These are phyloP conservation scores for Micrasema longulum DNA, from an alignment of 1,140 invertebrate species.

Conservation along the genomic window DNA sequence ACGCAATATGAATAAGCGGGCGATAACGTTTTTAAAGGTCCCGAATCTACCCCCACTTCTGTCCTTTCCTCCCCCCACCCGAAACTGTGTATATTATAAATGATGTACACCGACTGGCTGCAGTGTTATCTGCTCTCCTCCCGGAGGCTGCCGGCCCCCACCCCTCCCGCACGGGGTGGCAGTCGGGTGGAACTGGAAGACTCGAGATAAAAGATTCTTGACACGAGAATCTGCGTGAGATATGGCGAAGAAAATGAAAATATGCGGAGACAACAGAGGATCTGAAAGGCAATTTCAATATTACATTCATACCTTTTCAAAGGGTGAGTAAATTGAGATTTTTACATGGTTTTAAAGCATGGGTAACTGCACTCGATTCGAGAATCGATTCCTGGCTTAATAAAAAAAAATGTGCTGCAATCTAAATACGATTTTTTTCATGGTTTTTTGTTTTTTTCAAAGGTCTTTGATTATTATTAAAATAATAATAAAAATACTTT, in stretches of 20 bases:
- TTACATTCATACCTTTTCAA: not conserved
- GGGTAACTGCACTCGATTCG: too few relatives aligned
- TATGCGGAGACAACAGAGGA: constrained; percentile 34
- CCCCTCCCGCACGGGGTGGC: constrained; percentile 36
- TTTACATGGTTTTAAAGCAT: too few relatives aligned
- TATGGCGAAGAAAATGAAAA: constrained; percentile 33
- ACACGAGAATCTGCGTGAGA: constrained; percentile 34
- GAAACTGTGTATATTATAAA: constrained; percentile 50
- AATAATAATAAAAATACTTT: too few relatives aligned
- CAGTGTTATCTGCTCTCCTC: constrained; percentile 53
- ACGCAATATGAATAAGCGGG: constrained; percentile 54
- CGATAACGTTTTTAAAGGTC: constrained; percentile 54
- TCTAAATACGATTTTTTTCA: too few relatives aligned
- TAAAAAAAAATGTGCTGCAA: too few relatives aligned
- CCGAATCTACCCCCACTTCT: constrained; percentile 51
- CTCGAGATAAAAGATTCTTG: constrained; percentile 34
- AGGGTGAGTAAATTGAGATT: too few relatives aligned
- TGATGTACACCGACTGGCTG: constrained; percentile 54
- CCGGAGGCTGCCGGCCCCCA: constrained; percentile 43
- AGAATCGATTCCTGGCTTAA: too few relatives aligned
- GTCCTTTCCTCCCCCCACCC: too few relatives aligned
- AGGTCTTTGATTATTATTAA: too few relatives aligned
- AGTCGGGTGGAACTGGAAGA: constrained; percentile 5
- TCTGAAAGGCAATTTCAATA: constrained; percentile 27
- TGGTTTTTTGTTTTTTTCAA: too few relatives aligned